These are phyloP conservation scores for Unio pictorum DNA, from an alignment of 2,888 invertebrate genomes.

Conservation along the genomic window DNA sequence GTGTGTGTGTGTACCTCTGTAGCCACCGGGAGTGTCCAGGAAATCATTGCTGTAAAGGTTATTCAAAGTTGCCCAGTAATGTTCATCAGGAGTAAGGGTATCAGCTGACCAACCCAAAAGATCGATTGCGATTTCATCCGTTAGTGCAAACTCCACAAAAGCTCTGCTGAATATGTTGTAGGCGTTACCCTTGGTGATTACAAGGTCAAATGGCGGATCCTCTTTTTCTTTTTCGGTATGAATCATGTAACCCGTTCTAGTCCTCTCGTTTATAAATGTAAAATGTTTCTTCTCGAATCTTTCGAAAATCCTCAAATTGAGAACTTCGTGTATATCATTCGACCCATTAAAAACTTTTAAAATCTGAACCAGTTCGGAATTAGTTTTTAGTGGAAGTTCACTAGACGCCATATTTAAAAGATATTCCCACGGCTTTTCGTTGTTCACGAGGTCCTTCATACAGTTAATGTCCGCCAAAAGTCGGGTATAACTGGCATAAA, in stretches of 20 bases:
- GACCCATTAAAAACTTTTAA: constrained; percentile 52
- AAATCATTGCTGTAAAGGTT: constrained; percentile 46
- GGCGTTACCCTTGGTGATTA: constrained; percentile 56
- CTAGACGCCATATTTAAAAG: constrained; percentile 61
- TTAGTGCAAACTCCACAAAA: constrained; percentile 53
- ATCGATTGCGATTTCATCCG: constrained; percentile 28
- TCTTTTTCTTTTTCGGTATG: constrained; percentile 25
- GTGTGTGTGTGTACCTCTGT: constrained; percentile 28
- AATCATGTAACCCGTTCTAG: constrained; percentile 18
- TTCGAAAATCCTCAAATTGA: constrained; percentile 11
- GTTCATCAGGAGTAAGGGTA: constrained; percentile 61
- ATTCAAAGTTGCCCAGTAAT: constrained; percentile 61
- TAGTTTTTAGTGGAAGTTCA: constrained; percentile 60
- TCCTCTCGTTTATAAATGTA: constrained; percentile 21
- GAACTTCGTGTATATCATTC: constrained; percentile 55
- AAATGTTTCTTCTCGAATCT: constrained; percentile 24
- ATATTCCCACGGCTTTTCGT: constrained; percentile 50
- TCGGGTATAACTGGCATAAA: constrained; percentile 51
- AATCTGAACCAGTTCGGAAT: constrained; percentile 59
- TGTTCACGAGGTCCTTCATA: constrained; percentile 41
- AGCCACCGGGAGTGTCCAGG: constrained; percentile 53
- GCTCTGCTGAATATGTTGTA: constrained; percentile 51
- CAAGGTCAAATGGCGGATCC: constrained; percentile 40
- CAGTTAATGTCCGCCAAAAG: constrained; percentile 59
- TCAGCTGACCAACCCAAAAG: constrained; percentile 54